Evolutionary conservation across 2,113 vertebrate genomes (phyloP).

Genomic region (Amazona guildingii): DNA sequence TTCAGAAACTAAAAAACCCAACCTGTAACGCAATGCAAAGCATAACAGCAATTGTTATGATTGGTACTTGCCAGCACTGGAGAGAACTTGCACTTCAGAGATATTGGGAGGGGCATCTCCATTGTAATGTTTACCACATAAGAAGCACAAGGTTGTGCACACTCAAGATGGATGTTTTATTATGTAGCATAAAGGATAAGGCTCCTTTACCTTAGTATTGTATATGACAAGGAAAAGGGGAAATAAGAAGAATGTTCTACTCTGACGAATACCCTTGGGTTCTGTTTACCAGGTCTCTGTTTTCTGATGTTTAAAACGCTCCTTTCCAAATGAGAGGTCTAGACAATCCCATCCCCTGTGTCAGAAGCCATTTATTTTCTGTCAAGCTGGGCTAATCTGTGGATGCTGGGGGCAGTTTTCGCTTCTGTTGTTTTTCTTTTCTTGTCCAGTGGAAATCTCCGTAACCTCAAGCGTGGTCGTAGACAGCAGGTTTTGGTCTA

Average conservation of each 20-base stretch:
- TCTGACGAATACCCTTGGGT: constrained; percentile 10
- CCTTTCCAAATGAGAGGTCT: constrained; percentile 29
- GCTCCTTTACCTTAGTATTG: constrained; percentile 20
- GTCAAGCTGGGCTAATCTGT: neutral
- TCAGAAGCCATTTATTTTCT: constrained; percentile 48
- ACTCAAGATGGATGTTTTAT: constrained; percentile 48
- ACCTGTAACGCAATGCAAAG: constrained; percentile 34
- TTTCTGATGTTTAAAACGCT: constrained; percentile 40
- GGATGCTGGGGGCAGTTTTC: neutral
- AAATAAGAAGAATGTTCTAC: constrained; percentile 28
- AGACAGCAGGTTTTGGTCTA: neutral
- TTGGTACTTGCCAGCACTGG: constrained; percentile 45
- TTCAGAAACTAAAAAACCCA: constrained; percentile 45
- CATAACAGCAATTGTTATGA: constrained; percentile 2
- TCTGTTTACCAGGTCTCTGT: constrained; percentile 49
- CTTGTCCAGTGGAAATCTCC: constrained; percentile 25
- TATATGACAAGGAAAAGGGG: constrained; percentile 12
- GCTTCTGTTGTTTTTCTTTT: neutral
- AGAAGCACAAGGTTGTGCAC: constrained; percentile 73
- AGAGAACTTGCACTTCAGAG: constrained; percentile 58
- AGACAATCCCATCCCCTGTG: constrained; percentile 55
- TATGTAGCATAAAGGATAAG: constrained; percentile 57
- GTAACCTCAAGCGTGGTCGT: neutral
- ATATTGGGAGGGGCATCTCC: constrained; percentile 2
- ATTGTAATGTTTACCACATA: constrained; percentile 43